Base-by-base conservation (phyloP, 2,888 invertebrate species). In the Platycheirus rosarum region DNA sequence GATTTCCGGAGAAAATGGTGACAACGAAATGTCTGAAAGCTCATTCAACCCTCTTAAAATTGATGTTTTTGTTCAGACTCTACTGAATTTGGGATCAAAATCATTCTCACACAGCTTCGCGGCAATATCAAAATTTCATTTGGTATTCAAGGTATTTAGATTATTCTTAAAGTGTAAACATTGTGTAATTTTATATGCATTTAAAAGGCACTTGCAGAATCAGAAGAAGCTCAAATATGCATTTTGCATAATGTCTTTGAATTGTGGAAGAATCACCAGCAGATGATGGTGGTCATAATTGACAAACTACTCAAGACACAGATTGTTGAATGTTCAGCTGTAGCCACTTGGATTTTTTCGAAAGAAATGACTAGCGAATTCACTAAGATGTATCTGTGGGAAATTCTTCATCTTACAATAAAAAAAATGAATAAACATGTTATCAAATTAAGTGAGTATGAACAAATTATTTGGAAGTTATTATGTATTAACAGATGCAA, bases 51-150 rank as follows among this genome's bases (percentile, higher is more conserved):
- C 97, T 0, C 91, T 98, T 60, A 97, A 98, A 91, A 98, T 99
- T 62, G 98, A 98, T 88, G 97, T 99, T 0, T 98, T 98, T 88
- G 97, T 97, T n/a, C 97, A 98, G 88, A 97, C 97, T 0, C 90
- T 99, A 60, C 92, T 99, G 4, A 96, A 97, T 89, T 92, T 98
- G 73, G 99, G 98, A 35, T 96, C 96, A 60, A 99, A 99, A 91
- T 98, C 98, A 86, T 98, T 99, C 89, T 98, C 98, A 76, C 99
- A 99, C 89, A 97, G 98, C 86, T 98, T 99, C 91, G 98, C 99
- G 5, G 99, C 98, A n/a, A 96, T 99, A 85, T 97, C 98, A 44
- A 99, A 98, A 92, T 99, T 96, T 88, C 96, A 96, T 90, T 94
- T 95, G 88, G 97, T 97, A 2, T 96, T 97, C 87, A 96, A 97